phyloP scores from a whole-genome alignment of 2,888 invertebrate genomes.

The Apotomis turbidana region DNA sequence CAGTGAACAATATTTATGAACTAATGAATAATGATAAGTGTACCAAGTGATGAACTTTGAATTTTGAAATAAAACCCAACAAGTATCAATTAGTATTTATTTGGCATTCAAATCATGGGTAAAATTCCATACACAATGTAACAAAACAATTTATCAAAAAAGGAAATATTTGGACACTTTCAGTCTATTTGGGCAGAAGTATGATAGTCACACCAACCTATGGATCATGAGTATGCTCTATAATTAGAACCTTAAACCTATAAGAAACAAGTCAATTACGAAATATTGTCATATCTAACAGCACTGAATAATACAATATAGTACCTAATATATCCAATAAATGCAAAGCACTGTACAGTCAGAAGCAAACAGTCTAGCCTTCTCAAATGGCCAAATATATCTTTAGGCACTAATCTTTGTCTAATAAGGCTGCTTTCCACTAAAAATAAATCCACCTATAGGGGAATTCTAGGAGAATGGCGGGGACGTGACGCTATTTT shows the following conservation, averaged over 20 bases:
- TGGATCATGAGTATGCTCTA: constrained; percentile 24
- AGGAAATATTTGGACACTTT: constrained; percentile 79
- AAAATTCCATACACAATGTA: constrained; percentile 76
- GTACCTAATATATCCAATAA: constrained; percentile 24
- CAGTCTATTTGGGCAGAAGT: constrained; percentile 80
- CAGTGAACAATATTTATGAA: constrained; percentile 57
- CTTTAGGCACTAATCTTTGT: too few species aligned
- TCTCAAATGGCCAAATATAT: too few species aligned
- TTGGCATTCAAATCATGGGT: constrained; percentile 82
- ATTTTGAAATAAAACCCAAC: constrained; percentile 55
- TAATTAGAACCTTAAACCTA: constrained; percentile 41
- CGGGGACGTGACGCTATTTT: too few species aligned
- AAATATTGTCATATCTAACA: constrained; percentile 42
- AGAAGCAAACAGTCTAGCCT: too few species aligned
- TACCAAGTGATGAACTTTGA: constrained; percentile 33
- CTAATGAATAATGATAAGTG: constrained; percentile 34
- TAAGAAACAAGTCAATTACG: constrained; percentile 36
- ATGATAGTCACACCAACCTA: constrained; percentile 34
- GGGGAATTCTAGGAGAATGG: too few species aligned
- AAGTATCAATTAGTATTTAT: constrained; percentile 70
- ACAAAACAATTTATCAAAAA: constrained; percentile 75
- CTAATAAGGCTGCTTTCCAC: too few species aligned
- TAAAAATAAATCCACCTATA: too few species aligned
- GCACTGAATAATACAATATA: constrained; percentile 33
- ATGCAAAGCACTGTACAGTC: neutral